Evolutionary conservation across 2,888 invertebrate genomes (phyloP), one percentile per base, ranked within the genome.

Genomic region (Unio pictorum): DNA sequence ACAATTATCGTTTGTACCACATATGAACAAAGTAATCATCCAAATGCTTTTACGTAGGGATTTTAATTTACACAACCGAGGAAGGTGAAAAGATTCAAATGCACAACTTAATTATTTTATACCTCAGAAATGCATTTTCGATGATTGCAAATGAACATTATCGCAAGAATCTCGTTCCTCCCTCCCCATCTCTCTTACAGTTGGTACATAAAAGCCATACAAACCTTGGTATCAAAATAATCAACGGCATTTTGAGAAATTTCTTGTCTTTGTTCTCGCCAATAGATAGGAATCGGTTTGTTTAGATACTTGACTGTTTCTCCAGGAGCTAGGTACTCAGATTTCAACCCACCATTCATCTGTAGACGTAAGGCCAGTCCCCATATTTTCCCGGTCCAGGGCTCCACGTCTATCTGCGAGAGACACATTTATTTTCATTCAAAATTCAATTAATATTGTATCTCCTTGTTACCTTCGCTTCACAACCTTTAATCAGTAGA

Each of bases 341-440:
- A 17, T 3, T 61, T 30, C 34, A 81, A 61, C 1, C 76, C 71
- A 7, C 71, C 66, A 55, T 76, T 80, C 58, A 74, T 71, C 65
- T 81, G 80, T 4, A 80, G 65, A 45, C 74, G 73, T 4, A 72
- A 66, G 20, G 54, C 67, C 45, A 72, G 67, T 55, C 67, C 65
- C 81, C 81, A 81, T 5, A 80, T 54, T 17, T 73, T 63, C 4
- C 81, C 81, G 0, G 81, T 80, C 23, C 72, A 67, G 0, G 80
- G 77, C 55, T 81, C 81, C 1, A 78, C 68, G 30, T 76, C 68
- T 6, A 81, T 68, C 81, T 81, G 67, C 6, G 61, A 62, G 20
- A 17, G 55, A 56, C 2, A 55, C 3, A 6, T 17, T 11, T 61
- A 18, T 28, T 30, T 28, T 61, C n/a, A 28, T 28, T 23, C 23